Evolutionary conservation across 2,888 invertebrate species (phyloP).

Genomic region (Chloromyia formosa): DNA sequence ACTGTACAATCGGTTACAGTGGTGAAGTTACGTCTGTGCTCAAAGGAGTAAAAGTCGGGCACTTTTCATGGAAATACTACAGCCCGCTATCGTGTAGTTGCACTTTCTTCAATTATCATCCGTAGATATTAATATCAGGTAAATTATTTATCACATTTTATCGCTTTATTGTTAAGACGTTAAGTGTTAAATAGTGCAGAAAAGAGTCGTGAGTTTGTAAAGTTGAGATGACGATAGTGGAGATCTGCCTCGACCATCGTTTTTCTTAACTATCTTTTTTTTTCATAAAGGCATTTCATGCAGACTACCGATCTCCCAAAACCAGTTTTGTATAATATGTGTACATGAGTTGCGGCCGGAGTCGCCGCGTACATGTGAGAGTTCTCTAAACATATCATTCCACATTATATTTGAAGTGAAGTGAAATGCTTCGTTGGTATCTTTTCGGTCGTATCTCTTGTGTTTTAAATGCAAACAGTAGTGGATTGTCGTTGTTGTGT

Average conservation of each 20-base stretch:
- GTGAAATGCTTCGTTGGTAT: conserved; percentile 35
- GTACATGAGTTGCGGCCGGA: not conserved
- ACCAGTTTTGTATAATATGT: conserved; percentile 24
- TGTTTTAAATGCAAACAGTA: conserved; percentile 32
- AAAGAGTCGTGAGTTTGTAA: conserved; percentile 15
- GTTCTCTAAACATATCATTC: conserved; percentile 27
- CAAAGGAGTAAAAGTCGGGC: too few relatives aligned
- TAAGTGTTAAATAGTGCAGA: conserved; percentile 9
- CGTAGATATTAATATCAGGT: conserved; percentile 21
- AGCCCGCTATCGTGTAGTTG: not conserved
- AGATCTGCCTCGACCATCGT: not conserved
- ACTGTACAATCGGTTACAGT: not conserved
- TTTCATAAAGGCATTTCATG: conserved; percentile 14
- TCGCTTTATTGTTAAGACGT: conserved; percentile 3
- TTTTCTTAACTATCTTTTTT: not conserved
- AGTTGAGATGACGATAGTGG: not conserved
- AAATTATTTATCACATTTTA: conserved; percentile 10
- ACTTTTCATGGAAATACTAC: not conserved
- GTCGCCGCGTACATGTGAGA: conserved; percentile 2
- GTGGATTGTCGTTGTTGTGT: conserved; percentile 24
- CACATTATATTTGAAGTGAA: conserved; percentile 7
- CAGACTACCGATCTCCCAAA: not conserved
- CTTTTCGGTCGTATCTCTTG: conserved; percentile 31
- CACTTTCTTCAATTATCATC: conserved; percentile 21
- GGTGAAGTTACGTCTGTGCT: not conserved